Evolutionary conservation across 2,888 invertebrate species (phyloP).

Genomic region (Eupithecia centaureata): DNA sequence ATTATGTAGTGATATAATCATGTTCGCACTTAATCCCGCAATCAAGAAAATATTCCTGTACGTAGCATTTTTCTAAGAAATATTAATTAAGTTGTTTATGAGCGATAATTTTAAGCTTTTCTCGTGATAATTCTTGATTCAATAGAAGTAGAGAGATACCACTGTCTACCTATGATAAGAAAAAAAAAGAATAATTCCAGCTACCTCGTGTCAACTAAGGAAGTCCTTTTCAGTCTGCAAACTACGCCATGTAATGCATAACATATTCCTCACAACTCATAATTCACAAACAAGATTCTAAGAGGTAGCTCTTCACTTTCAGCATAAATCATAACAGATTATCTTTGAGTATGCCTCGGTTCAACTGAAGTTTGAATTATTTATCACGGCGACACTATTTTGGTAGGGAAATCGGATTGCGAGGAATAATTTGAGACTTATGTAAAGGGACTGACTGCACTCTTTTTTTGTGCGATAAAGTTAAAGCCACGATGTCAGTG

Average conservation of each 20-base stretch:
- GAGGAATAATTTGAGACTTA: not conserved
- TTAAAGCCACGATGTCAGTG: not conserved
- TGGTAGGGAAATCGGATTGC: conserved; percentile 36
- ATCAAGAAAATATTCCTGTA: too few relatives aligned
- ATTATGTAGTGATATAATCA: too few relatives aligned
- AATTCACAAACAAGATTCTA: conserved; percentile 22
- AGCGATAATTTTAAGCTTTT: too few relatives aligned
- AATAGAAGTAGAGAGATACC: too few relatives aligned
- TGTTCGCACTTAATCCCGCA: too few relatives aligned
- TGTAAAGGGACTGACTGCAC: not conserved
- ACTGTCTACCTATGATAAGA: too few relatives aligned
- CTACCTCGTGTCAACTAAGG: not conserved
- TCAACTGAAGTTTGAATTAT: conserved; percentile 55
- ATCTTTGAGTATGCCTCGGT: conserved; percentile 51
- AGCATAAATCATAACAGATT: conserved; percentile 60
- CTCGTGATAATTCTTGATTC: not conserved
- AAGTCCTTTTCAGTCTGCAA: not conserved
- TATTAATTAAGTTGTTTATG: too few relatives aligned
- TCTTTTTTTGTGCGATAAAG: not conserved
- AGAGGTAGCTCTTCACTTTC: conserved; percentile 37
- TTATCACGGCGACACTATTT: conserved; percentile 45
- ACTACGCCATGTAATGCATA: not conserved
- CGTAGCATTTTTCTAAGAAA: too few relatives aligned
- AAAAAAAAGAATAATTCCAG: not conserved
- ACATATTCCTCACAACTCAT: conserved; percentile 16